A percentile compares a stretch with the other conserved stretches of the same genome.
Conservation (phyloP, 2,888 invertebrate genomes). For the Agonopterix subpropinquella region DNA sequence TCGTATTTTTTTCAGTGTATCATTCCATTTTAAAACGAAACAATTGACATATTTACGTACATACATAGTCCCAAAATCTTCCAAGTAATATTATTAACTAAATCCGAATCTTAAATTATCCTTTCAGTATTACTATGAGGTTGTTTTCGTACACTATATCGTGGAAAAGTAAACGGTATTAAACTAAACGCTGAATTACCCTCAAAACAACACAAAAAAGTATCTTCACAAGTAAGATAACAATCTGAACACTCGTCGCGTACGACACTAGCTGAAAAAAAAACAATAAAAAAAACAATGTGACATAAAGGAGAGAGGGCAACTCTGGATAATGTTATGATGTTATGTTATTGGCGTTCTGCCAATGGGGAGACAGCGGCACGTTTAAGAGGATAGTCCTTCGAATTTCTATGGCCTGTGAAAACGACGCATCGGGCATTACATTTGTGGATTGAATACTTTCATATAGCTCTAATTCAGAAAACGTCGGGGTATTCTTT, state of each 20-base stretch:
- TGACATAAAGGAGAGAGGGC: conserved; percentile 24
- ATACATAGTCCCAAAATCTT: too few relatives aligned
- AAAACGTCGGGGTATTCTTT: too few relatives aligned
- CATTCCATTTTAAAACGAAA: too few relatives aligned
- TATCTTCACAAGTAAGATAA: conserved; percentile 13
- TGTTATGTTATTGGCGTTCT: conserved; percentile 47
- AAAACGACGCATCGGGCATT: conserved; percentile 30
- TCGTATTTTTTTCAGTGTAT: too few relatives aligned
- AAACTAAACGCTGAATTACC: conserved; percentile 5
- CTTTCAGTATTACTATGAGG: too few relatives aligned
- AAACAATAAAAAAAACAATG: conserved; percentile 22
- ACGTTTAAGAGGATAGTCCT: conserved; percentile 29
- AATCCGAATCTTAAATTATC: too few relatives aligned
- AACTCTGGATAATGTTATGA: conserved; percentile 34
- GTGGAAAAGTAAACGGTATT: conserved; percentile 3
- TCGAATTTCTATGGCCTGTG: conserved; percentile 32
- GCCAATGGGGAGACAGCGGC: conserved; percentile 39
- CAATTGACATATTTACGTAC: too few relatives aligned
- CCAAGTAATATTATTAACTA: too few relatives aligned
- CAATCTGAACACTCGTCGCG: conserved; percentile 24
- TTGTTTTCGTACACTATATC: too few relatives aligned
- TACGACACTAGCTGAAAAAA: conserved; percentile 16
- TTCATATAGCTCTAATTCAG: too few relatives aligned
- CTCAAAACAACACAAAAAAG: conserved; percentile 7
- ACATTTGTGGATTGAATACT: conserved; percentile 13